Evolutionary conservation across 2,113 vertebrate genomes (phyloP).

Genomic region (Laticauda laticaudata): DNA sequence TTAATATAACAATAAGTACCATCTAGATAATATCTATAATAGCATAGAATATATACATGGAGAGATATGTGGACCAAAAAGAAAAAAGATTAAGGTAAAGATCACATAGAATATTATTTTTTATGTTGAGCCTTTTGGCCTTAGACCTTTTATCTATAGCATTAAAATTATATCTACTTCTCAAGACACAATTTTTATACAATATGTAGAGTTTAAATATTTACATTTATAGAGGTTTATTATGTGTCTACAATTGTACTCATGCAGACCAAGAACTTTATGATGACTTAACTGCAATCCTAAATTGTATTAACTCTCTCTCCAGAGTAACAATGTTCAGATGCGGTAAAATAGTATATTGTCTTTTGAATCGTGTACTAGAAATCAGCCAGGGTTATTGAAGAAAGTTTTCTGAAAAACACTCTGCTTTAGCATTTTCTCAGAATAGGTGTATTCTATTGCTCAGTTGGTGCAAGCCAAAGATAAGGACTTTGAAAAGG

Average conservation of each 20-base stretch:
- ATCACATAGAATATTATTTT: conserved; percentile 24
- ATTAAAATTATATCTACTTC: conserved; percentile 19
- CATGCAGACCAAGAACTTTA: conserved; percentile 28
- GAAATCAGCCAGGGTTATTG: conserved; percentile 61
- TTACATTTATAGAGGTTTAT: conserved; percentile 43
- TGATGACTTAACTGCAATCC: conserved; percentile 45
- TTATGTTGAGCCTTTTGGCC: conserved; percentile 28
- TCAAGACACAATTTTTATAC: conserved; percentile 34
- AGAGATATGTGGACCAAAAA: conserved; percentile 45
- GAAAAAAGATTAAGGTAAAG: conserved; percentile 4
- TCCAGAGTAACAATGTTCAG: conserved; percentile 37
- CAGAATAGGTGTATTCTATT: conserved; percentile 53
- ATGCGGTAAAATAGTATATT: conserved; percentile 64
- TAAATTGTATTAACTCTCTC: conserved; percentile 59
- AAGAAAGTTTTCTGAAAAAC: conserved; percentile 50
- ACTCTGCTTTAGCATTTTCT: conserved; percentile 18
- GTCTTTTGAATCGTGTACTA: conserved; percentile 60
- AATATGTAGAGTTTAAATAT: conserved; percentile 33
- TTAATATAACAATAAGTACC: not conserved
- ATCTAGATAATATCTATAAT: not conserved
- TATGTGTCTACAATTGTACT: conserved; percentile 48
- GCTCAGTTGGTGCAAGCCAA: not conserved
- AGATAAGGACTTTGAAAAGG: conserved; percentile 12
- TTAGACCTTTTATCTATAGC: conserved; percentile 48
- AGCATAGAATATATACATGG: not conserved